A percentile compares a stretch with the other conserved stretches of the same genome.
These are phyloP conservation scores for Temnothorax nylanderi DNA, from an alignment of 1,140 invertebrate species.

Conservation along the genomic window DNA sequence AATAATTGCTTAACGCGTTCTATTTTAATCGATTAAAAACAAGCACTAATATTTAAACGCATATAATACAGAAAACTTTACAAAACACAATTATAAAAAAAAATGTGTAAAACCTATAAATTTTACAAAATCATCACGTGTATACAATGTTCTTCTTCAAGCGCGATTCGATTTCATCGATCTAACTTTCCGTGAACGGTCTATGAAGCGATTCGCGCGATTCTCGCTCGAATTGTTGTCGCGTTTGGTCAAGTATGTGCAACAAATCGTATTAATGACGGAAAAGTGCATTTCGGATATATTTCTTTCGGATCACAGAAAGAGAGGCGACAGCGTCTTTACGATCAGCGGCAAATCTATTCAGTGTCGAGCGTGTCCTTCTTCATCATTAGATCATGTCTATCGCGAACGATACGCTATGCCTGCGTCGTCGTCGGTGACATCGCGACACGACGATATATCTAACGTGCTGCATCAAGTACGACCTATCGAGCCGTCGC, in stretches of 20 bases:
- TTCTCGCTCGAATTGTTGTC: neutral
- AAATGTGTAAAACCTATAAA: neutral
- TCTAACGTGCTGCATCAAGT: neutral
- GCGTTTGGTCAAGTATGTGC: neutral
- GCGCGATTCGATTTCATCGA: neutral
- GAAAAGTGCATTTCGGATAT: neutral
- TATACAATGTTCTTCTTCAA: neutral
- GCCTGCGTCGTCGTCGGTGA: neutral
- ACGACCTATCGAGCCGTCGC: constrained; percentile 57
- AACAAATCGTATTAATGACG: neutral
- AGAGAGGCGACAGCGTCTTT: neutral
- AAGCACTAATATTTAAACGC: neutral
- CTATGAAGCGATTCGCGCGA: neutral
- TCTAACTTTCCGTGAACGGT: no score
- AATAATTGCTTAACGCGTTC: neutral
- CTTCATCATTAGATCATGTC: constrained; percentile 57
- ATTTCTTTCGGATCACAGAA: neutral
- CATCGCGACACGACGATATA: constrained; percentile 22
- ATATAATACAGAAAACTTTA: neutral
- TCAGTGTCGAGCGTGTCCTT: constrained; percentile 37
- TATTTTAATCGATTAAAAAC: neutral
- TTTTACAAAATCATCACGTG: neutral
- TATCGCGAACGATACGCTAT: constrained; percentile 39
- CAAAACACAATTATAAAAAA: neutral
- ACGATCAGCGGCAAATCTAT: constrained; percentile 41